Evolutionary conservation across 2,888 invertebrate genomes (phyloP), one percentile per base, ranked within the genome.

Genomic region (Ochlodes sylvanus): DNA sequence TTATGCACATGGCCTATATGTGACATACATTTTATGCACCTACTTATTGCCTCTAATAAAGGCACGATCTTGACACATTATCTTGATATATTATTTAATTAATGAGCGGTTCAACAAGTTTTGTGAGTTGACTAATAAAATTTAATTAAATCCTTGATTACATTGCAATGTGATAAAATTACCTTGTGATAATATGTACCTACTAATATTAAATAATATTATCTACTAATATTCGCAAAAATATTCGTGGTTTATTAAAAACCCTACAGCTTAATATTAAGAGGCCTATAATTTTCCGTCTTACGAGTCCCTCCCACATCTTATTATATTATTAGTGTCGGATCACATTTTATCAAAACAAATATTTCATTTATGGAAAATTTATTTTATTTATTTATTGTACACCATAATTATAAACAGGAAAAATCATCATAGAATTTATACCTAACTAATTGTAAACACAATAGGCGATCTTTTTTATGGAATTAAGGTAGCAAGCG

Each of bases 41-140:
- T 64, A 34, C 44, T 63, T 55, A 55, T 63, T 63, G 21, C 42
- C 27, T 42, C 55, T 63, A 41, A 57, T 55, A n/a, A 47, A 19
- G 47, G 55, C 55, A 56, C 34, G 57, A 17, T 34, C 14, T 63
- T 64, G 56, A 17, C 47, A 56, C 10, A 55, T 55, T 63, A 27
- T 44, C 5, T 41, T 17, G 41, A 41, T 41, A 56, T 17, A 57
- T 41, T 19, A 41, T 57, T 57, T 57, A 41, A 41, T 15, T 57
- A 57, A 19, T 57, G 19, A 41, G 38, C 14, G 9, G n/a, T 7
- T 58, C 21, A 58, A 58, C 57, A 42, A 58, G 42, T 42, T 58
- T 42, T 42, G 41, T 19, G 42, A 58, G 14, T 21, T 14, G 14
- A 58, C 21, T 17, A 42, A 58, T 47, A 58, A 42, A 7, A 57